These are phyloP conservation scores for Ypsolopha scabrella DNA, from an alignment of 2,888 invertebrate genomes.

Conservation along the genomic window DNA sequence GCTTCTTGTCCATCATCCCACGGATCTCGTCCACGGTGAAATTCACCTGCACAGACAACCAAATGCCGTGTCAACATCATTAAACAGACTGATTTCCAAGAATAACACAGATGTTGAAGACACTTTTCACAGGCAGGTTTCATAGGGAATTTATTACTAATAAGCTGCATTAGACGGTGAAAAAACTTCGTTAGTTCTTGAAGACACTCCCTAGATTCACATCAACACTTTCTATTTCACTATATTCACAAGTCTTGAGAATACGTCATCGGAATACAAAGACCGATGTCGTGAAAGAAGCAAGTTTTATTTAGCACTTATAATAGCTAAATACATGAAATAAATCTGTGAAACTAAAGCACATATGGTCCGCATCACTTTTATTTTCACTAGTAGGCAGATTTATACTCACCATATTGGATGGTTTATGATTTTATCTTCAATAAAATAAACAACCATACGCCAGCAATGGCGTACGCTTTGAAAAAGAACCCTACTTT, in stretches of 20 bases:
- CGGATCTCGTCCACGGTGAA: constrained; percentile 99
- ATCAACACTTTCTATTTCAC: constrained; percentile 31
- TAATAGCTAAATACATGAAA: constrained; percentile 32
- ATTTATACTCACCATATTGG: constrained; percentile 79
- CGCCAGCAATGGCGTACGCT: constrained; percentile 91
- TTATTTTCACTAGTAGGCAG: constrained; percentile 28
- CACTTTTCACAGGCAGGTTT: constrained; percentile 38
- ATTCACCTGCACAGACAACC: constrained; percentile 88
- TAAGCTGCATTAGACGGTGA: neutral
- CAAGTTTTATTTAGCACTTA: constrained; percentile 22
- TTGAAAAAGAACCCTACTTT: constrained; percentile 76
- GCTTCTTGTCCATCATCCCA: constrained; percentile 99
- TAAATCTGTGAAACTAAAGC: constrained; percentile 32
- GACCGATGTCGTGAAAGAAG: constrained; percentile 28
- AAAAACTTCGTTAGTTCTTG: neutral
- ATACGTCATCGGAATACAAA: constrained; percentile 62
- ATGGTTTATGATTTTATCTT: constrained; percentile 84
- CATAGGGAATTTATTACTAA: constrained; percentile 17
- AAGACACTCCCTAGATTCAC: constrained; percentile 8
- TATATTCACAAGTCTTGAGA: constrained; percentile 26
- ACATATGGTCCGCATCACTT: constrained; percentile 31
- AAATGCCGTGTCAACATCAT: constrained; percentile 35
- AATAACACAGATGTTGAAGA: constrained; percentile 30
- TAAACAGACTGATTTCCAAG: constrained; percentile 15
- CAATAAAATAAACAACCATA: constrained; percentile 79